Base-by-base conservation (phyloP, 2,797 vertebrate genomes). In the Peromyscus attwateri region DNA sequence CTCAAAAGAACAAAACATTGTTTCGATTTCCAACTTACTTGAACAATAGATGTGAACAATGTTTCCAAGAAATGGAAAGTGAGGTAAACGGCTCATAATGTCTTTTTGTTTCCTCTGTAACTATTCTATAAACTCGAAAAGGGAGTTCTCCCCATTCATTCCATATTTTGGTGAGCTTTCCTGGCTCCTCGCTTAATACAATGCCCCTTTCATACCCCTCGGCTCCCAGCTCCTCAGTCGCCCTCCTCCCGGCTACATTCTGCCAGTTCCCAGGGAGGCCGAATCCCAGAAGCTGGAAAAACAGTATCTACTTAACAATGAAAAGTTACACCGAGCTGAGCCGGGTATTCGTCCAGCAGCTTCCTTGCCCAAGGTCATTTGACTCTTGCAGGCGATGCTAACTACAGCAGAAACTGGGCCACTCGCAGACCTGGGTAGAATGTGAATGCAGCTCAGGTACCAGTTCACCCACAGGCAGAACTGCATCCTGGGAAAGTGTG, bases 371-470 rank as follows among this genome's bases (percentile, higher is more conserved):
- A 92, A 71, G 95, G 97, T 97, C 97, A 97, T 88, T 40, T 84
- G 98, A 97, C 94, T 91, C 93, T 88, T 6, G 5, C n/a, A 88
- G 16, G 81, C 89, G 29, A 9, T 81, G 77, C 95, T 49, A 66
- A 83, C 91, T 64, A 9, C 17, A 57, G 71, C 76, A 92, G 97
- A 96, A 98, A 98, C 92, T 95, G 92, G 97, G 98, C 91, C 98
- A 97, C 68, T 3, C 23, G 49, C 87, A 77, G 49, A 52, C 0
- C 17, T 6, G 27, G 17, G 77, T 0, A 88, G 92, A 88, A 77
- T 12, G 40, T 64, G 57, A 68, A 64, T 0, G 52, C 70, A 81
- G 92, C 97, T 98, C 97, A 23, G 92, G 91, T 98, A 70, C 96
- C 97, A 95, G 40, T 83, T 84, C 70, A 77, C 37, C 6, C 10